Evolutionary conservation across 2,797 vertebrate species (phyloP).

Genomic region (Silurus aristotelis): DNA sequence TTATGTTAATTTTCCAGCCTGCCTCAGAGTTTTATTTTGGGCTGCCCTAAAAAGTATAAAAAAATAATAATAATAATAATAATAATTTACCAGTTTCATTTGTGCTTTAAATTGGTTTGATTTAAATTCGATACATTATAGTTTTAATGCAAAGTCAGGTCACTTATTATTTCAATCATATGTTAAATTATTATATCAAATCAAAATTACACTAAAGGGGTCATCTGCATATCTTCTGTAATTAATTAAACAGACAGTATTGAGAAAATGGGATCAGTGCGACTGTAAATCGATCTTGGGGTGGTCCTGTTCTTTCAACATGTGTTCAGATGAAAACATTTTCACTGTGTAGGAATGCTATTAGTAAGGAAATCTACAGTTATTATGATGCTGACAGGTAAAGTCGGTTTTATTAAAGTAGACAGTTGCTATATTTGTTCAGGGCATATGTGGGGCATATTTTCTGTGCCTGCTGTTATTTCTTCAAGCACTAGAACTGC

Average conservation of each 20-base stretch:
- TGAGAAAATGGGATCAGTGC: background rate
- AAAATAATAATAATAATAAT: too few relatives aligned
- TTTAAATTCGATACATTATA: background rate
- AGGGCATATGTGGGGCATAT: background rate
- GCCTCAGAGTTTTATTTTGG: background rate
- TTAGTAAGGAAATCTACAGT: background rate
- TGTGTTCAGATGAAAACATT: background rate
- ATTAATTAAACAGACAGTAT: background rate
- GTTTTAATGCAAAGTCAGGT: background rate
- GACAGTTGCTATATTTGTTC: background rate
- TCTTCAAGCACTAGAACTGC: background rate
- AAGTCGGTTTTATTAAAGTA: background rate
- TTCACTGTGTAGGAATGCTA: background rate
- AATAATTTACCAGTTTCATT: background rate
- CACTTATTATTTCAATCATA: background rate
- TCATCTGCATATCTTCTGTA: background rate
- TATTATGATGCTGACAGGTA: background rate
- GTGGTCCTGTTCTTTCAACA: background rate
- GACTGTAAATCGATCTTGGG: background rate
- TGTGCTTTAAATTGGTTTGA: background rate
- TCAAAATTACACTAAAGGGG: background rate
- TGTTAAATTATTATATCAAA: background rate
- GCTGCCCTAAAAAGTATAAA: too few relatives aligned
- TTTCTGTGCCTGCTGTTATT: conserved; percentile 12
- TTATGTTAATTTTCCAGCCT: background rate